phyloP scores from a whole-genome alignment of 2,888 invertebrate genomes.

The Aphrophora alni region DNA sequence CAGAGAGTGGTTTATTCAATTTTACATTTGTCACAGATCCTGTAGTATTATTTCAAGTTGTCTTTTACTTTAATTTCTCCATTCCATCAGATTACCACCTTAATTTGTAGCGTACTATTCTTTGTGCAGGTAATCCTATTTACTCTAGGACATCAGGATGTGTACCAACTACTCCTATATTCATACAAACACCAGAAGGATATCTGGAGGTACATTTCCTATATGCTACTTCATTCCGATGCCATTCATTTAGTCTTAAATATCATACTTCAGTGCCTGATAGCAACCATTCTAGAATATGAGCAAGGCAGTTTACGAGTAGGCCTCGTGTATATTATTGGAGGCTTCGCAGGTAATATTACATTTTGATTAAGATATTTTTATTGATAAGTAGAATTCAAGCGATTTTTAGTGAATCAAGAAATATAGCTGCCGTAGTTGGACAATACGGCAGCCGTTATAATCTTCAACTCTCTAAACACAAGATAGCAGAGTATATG shows the following conservation, averaged over 20 bases:
- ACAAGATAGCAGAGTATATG: no score
- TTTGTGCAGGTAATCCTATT: background rate
- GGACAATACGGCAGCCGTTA: no score
- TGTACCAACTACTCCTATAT: conserved; percentile 25
- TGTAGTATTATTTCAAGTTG: background rate
- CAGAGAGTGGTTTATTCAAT: background rate
- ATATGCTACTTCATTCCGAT: conserved; percentile 30
- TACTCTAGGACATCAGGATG: background rate
- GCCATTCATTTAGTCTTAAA: conserved; percentile 77
- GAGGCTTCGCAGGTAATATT: conserved; percentile 62
- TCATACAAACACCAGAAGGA: background rate
- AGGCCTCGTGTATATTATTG: conserved; percentile 73
- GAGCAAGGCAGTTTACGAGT: conserved; percentile 80
- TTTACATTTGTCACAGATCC: background rate
- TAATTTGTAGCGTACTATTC: background rate
- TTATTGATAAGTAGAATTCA: no score
- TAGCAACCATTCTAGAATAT: conserved; percentile 63
- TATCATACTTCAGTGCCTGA: conserved; percentile 69
- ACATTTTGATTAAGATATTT: no score
- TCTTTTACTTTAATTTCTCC: background rate
- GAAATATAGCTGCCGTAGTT: no score
- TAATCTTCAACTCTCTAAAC: no score
- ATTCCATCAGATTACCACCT: background rate
- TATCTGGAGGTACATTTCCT: conserved; percentile 26
- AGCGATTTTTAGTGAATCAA: no score